Percentiles rank a stretch among this genome's conserved stretches.
Evolutionary conservation across 1,140 invertebrate genomes (phyloP).

Genomic region (Drosophila navojoa): DNA sequence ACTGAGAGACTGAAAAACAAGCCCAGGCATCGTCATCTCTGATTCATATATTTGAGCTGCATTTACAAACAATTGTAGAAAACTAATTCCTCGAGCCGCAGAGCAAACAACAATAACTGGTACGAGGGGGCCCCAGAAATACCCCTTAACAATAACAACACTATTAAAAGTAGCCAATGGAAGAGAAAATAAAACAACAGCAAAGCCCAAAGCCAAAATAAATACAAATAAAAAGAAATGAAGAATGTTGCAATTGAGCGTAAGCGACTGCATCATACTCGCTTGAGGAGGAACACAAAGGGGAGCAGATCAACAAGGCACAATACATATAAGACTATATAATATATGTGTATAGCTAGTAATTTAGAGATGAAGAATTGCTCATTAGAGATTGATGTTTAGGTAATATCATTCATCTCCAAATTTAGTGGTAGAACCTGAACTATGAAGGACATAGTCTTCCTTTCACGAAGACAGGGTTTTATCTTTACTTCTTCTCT

Average conservation of each 20-base stretch:
- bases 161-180: conserved; percentile 58
- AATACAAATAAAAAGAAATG: conserved; percentile 29
- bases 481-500: too few relatives aligned
- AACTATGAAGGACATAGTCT: too few relatives aligned
- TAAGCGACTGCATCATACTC: not conserved
- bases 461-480: too few relatives aligned
- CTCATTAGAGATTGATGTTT: too few relatives aligned
- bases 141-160: conserved; percentile 66
- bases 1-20: not conserved
- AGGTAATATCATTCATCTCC: too few relatives aligned
- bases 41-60: conserved; percentile 37
- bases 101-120: conserved; percentile 37
- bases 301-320: too few relatives aligned
- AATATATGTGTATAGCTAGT: too few relatives aligned
- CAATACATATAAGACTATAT: too few relatives aligned
- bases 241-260: not conserved
- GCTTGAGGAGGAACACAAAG: not conserved
- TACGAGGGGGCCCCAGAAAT: conserved; percentile 21
- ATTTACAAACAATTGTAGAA: conserved; percentile 31
- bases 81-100: conserved; percentile 33
- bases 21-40: conserved; percentile 11
- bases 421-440: too few relatives aligned
- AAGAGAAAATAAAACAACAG: conserved; percentile 54
- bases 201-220: conserved; percentile 50
- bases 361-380: too few relatives aligned